These are phyloP conservation scores for Corvus moneduloides DNA, from an alignment of 2,113 vertebrate species.

Conservation along the genomic window DNA sequence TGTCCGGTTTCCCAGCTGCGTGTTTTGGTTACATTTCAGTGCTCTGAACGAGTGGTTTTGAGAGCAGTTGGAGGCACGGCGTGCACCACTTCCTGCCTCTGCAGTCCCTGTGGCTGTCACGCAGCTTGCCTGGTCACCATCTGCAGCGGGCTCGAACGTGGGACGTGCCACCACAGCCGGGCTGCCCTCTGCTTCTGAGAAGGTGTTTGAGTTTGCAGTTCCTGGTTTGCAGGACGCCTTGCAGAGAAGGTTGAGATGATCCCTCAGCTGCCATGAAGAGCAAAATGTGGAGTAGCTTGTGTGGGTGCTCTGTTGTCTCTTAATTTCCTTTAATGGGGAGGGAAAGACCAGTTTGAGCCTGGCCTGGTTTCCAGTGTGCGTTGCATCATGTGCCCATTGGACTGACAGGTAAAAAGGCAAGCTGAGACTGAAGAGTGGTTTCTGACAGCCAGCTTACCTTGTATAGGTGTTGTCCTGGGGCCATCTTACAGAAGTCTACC, in stretches of 20 bases:
- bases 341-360: conserved; percentile 3
- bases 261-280: not conserved
- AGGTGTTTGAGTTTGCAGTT: not conserved
- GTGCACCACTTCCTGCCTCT: conserved; percentile 56
- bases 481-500: not conserved
- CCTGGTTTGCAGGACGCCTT: not conserved
- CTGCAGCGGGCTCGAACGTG: not conserved
- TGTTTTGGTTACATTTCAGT: not conserved
- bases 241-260: not conserved
- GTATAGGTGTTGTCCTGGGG: not conserved
- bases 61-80: conserved; percentile 31
- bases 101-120: not conserved
- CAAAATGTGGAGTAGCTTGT: not conserved
- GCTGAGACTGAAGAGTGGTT: conserved; percentile 34
- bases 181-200: not conserved
- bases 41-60: not conserved
- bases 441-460: not conserved
- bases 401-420: conserved; percentile 14
- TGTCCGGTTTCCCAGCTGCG: not conserved
- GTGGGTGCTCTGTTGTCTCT: not conserved
- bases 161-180: not conserved
- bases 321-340: not conserved
- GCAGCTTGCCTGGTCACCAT: conserved; percentile 24
- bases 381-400: not conserved
- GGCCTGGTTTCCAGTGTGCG: not conserved